Evolutionary conservation across 2,113 vertebrate species (phyloP).

Genomic region (Mustelus asterias): DNA sequence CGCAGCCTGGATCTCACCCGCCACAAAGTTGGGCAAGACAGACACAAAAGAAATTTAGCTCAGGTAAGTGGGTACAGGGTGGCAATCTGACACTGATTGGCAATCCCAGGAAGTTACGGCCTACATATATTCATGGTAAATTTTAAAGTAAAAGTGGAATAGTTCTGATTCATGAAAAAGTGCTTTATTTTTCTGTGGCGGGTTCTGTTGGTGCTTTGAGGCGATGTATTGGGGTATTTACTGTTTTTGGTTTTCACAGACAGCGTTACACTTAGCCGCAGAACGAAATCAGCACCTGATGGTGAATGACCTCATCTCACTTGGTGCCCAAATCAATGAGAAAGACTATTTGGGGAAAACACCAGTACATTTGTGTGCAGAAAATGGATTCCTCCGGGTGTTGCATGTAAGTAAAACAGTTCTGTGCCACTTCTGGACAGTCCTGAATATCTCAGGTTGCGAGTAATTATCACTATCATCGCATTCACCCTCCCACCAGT

Average conservation of each 20-base stretch:
- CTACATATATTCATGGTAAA: not conserved
- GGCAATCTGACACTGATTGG: too few species aligned
- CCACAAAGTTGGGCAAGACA: too few species aligned
- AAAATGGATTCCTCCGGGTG: slow-evolving; percentile 66
- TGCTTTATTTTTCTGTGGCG: not conserved
- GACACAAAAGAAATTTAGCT: too few species aligned
- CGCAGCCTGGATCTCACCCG: too few species aligned
- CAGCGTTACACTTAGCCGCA: slow-evolving; percentile 69
- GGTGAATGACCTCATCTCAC: slow-evolving; percentile 64
- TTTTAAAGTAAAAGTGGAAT: not conserved
- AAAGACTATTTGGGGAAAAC: slow-evolving; percentile 62
- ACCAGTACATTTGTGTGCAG: slow-evolving; percentile 69
- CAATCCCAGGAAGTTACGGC: too few species aligned
- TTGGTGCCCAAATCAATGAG: slow-evolving; percentile 65
- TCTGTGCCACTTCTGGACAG: too few species aligned
- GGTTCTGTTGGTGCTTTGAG: not conserved
- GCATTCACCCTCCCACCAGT: not conserved
- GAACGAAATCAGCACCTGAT: slow-evolving; percentile 74
- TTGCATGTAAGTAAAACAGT: slow-evolving; percentile 52
- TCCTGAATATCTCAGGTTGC: not conserved
- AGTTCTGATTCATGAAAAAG: not conserved
- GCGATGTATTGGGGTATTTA: not conserved
- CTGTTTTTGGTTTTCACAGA: slow-evolving; percentile 48
- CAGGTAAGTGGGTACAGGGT: too few species aligned
- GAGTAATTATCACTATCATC: not conserved